These are phyloP conservation scores for Sceloporus tristichus DNA, from an alignment of 2,113 vertebrate species.

Conservation along the genomic window DNA sequence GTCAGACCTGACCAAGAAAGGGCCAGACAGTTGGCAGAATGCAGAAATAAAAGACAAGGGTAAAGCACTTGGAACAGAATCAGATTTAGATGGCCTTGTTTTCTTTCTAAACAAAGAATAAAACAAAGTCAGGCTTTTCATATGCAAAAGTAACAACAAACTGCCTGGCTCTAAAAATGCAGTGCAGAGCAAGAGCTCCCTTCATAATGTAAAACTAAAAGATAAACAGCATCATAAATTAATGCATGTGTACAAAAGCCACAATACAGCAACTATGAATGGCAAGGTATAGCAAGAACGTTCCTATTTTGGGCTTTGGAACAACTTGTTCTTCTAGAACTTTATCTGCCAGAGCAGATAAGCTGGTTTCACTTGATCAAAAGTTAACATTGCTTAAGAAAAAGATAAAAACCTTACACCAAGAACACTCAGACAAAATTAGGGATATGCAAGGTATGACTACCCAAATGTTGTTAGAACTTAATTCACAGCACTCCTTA, in stretches of 20 bases:
- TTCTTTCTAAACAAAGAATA: neutral
- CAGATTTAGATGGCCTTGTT: neutral
- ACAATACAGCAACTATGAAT: neutral
- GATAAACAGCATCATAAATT: neutral
- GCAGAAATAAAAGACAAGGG: neutral
- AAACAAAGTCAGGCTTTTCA: neutral
- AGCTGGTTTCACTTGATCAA: neutral
- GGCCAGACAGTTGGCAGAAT: neutral
- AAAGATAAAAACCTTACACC: neutral
- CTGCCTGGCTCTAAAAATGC: neutral
- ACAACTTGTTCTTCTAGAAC: neutral
- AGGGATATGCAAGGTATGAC: neutral
- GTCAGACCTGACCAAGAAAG: neutral
- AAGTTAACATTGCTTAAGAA: neutral
- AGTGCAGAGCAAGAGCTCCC: neutral
- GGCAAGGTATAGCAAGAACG: neutral
- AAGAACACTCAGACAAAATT: neutral
- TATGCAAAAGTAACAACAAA: neutral
- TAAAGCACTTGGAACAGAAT: neutral
- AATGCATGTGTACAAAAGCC: neutral
- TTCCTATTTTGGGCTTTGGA: slow-evolving; percentile 6
- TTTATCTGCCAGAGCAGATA: neutral
- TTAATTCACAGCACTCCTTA: too few relatives aligned
- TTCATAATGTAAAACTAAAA: neutral
- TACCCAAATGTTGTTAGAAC: too few relatives aligned